Base-by-base conservation (phyloP, 2,888 invertebrate genomes). In the Phyto melanocephala region DNA sequence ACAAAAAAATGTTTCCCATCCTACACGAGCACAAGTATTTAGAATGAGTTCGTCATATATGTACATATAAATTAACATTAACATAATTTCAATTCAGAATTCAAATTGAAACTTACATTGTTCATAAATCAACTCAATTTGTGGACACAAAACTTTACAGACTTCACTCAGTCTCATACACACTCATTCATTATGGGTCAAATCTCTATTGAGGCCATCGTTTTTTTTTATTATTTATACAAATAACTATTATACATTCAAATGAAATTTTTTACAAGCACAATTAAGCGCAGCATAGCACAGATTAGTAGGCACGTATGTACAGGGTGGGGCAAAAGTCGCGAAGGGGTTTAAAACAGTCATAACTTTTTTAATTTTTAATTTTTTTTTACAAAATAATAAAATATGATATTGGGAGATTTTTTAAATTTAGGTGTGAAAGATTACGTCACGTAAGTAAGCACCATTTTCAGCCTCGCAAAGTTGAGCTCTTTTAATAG, bases 131-230 rank as follows among this genome's bases (percentile, higher is more conserved):
- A 70, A 68, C 24, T 50, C 70, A 50, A 67, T 60, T n/a, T 60
- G 60, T 72, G 40, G 47, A 50, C 20, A 10, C 2, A 35, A 56
- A 79, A 67, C 58, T 65, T 58, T 24, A 72, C 63, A 71, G 62
- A 78, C 77, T 78, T 65, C 40, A 62, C 13, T 54, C 56, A 74
- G 50, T 22, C 28, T 50, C 17, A 50, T 50, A 8, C 65, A 47
- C 67, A 81, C 52, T 63, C 63, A 70, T 11, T 65, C 65, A 67
- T 74, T 75, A 71, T 70, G 70, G 82, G 82, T 79, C 82, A 82
- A 63, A 70, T 70, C 74, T 75, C 22, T 75, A 82, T 82, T 70
- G 74, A 74, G 75, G 74, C 52, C 74, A 62, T 50, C 42, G 40
- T 17, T 62, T 33, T 40, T 60, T 33, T 50, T 52, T 62, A 22